Base-by-base conservation (phyloP, 1,140 invertebrate species). In the Danaus melanippus region DNA sequence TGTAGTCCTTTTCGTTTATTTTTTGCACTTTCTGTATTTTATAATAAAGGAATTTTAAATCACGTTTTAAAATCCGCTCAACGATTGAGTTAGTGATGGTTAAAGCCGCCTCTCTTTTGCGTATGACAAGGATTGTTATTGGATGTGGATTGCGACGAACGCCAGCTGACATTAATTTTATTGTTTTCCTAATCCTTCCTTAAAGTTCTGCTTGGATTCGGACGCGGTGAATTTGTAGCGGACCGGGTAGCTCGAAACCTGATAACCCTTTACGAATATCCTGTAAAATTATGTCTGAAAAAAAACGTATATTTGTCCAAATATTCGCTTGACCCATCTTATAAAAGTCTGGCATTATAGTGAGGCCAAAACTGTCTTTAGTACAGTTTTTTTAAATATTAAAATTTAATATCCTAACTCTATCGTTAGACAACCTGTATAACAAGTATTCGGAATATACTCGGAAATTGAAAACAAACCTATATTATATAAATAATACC, bases 251-350 rank as follows among this genome's bases (percentile, higher is more conserved):
- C 46, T 6, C 49, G 15, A 39, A 63, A 52, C 48, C 11, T 58
- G 15, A 10, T 10, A 15, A 62, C 32, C 52, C 55, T 47, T 44
- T 41, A 42, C 51, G 51, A 60, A 64, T 61, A n/a, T n/a, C n/a
- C n/a, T n/a, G n/a, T n/a, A n/a, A n/a, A n/a, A n/a, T n/a, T n/a
- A n/a, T n/a, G n/a, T n/a, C n/a, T n/a, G n/a, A n/a, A n/a, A n/a
- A n/a, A n/a, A n/a, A n/a, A n/a, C n/a, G n/a, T n/a, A n/a, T n/a
- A n/a, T n/a, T n/a, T n/a, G n/a, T n/a, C n/a, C 9, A 58, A 63
- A 63, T 52, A 48, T 46, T 48, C 56, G 45, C 55, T 62, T 15
- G 51, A 52, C n/a, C 46, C 54, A 46, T 55, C 55, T 7, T 40
- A 40, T 51, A 60, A 48, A 12, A 46, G 42, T 46, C 42, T 12